Percentiles rank a stretch among this genome's conserved stretches.
phyloP scores from a whole-genome alignment of 2,113 vertebrate genomes.

The Macroglossus sobrinus region DNA sequence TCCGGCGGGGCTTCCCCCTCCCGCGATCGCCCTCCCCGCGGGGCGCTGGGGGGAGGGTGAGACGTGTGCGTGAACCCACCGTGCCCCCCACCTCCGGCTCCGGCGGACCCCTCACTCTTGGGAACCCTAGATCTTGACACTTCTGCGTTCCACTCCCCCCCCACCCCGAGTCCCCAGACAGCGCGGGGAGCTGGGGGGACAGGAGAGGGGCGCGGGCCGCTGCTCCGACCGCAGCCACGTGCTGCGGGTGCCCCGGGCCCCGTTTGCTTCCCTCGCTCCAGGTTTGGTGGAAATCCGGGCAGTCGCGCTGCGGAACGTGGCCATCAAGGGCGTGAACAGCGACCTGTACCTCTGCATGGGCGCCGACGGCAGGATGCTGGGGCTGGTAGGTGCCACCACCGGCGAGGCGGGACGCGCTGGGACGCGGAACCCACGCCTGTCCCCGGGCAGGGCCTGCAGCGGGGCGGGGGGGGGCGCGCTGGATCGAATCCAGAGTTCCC shows the following conservation, averaged over 20 bases:
- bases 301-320: conserved; percentile 88
- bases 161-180: not conserved
- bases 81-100: not conserved
- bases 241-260: not conserved
- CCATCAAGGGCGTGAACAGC: conserved; percentile 90
- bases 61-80: not conserved
- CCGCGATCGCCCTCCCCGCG: not conserved
- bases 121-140: not conserved
- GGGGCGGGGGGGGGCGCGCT: fast-evolving
- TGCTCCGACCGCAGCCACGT: not conserved
- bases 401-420: not conserved
- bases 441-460: not conserved
- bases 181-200: not conserved
- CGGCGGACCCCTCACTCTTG: not conserved
- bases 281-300: conserved; percentile 93
- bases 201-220: too few species aligned
- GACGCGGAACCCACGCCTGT: not conserved
- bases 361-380: conserved; percentile 85
- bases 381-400: conserved; percentile 82
- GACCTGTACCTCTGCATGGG: conserved; percentile 93
- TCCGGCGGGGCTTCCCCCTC: not conserved
- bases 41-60: too few species aligned
- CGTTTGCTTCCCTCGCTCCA: conserved; percentile 65
- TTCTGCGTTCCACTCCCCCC: not conserved
- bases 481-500: not conserved